Conservation (phyloP, 1,140 invertebrate species). For the Drosophila bocki region DNA sequence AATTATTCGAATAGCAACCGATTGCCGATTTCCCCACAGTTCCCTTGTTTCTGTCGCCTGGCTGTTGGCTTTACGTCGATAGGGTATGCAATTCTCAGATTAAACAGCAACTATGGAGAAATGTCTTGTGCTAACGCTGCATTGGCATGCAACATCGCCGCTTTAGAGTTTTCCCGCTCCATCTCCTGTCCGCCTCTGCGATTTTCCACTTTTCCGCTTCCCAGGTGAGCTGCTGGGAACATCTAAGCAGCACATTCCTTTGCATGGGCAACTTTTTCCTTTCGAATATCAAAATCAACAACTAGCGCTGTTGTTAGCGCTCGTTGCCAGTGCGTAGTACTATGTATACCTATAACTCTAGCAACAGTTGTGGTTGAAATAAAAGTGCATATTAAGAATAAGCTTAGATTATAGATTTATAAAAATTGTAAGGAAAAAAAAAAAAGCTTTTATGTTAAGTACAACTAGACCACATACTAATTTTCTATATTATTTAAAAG, state of each 20-base stretch:
- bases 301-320: constrained; percentile 70
- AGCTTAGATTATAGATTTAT: too few relatives aligned
- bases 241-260: constrained; percentile 44
- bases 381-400: background rate
- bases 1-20: constrained; percentile 33
- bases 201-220: constrained; percentile 14
- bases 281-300: constrained; percentile 82
- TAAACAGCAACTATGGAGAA: constrained; percentile 51
- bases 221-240: constrained; percentile 38
- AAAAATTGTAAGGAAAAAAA: too few relatives aligned
- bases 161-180: constrained; percentile 19
- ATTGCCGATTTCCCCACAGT: constrained; percentile 27
- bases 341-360: constrained; percentile 2
- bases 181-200: background rate
- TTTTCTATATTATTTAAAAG: too few relatives aligned
- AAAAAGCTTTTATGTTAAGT: too few relatives aligned
- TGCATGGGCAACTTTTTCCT: constrained; percentile 70
- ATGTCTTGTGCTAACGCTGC: constrained; percentile 53
- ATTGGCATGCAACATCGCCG: constrained; percentile 60
- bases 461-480: too few relatives aligned
- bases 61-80: constrained; percentile 33
- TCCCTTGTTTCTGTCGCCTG: constrained; percentile 25
- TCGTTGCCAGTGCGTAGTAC: constrained; percentile 56
- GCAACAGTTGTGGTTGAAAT: background rate
- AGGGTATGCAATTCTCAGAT: constrained; percentile 58